Conservation (phyloP, 92 coral and sea anemone species). For the Heliopora coerulea region DNA sequence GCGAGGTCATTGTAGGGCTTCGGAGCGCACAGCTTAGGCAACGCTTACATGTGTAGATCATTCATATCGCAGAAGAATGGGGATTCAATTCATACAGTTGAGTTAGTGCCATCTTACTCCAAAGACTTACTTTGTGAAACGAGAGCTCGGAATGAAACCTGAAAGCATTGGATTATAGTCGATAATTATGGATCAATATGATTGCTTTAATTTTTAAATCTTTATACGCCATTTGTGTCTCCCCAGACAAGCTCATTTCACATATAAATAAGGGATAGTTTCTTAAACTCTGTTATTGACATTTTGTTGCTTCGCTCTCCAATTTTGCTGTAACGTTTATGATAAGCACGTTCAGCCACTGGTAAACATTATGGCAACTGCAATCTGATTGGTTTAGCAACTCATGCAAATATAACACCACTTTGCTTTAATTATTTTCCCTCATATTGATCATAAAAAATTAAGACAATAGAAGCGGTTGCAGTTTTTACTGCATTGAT, state of each 20-base stretch:
- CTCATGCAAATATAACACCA: constrained; percentile 29
- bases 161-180: too few species aligned
- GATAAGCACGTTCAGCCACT: constrained; percentile 25
- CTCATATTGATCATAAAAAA: constrained; percentile 26
- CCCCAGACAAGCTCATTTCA: background rate
- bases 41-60: too few species aligned
- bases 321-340: background rate
- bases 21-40: background rate
- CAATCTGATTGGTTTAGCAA: constrained; percentile 23
- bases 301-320: constrained; percentile 10
- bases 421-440: background rate
- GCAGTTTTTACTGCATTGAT: too few species aligned
- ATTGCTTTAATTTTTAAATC: background rate
- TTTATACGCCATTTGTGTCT: background rate
- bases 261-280: background rate
- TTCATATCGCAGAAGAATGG: background rate
- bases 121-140: too few species aligned
- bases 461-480: constrained; percentile 28
- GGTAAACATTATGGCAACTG: background rate
- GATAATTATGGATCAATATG: too few species aligned
- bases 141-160: too few species aligned
- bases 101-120: too few species aligned
- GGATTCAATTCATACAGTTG: too few species aligned
- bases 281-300: background rate
- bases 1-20: constrained; percentile 20